These are phyloP conservation scores for Spondyliosoma cantharus DNA, from an alignment of 2,797 vertebrate genomes.

Conservation along the genomic window DNA sequence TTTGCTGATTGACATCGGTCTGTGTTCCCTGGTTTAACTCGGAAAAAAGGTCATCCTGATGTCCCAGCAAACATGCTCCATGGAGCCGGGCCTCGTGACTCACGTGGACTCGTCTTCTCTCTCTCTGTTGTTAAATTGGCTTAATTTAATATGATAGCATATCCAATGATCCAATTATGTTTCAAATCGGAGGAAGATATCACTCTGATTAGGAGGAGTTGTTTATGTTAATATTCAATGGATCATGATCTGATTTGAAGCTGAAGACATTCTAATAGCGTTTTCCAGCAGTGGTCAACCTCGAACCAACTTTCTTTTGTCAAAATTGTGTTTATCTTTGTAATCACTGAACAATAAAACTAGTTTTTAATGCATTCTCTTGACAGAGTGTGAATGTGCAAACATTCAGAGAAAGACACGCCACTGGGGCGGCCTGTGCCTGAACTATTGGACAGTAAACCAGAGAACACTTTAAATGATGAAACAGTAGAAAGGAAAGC, in stretches of 20 bases:
- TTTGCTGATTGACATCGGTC: not conserved
- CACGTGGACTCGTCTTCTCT: not conserved
- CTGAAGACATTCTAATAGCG: too few species aligned
- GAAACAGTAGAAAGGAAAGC: not conserved
- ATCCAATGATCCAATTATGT: not conserved
- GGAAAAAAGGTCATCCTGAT: not conserved
- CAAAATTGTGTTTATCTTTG: not conserved
- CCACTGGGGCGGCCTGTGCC: not conserved
- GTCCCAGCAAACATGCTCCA: not conserved
- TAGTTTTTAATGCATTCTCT: not conserved
- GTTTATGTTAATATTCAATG: not conserved
- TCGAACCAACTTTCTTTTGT: not conserved
- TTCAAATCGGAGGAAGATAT: not conserved
- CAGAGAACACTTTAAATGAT: not conserved
- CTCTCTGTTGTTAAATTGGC: not conserved
- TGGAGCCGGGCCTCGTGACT: not conserved
- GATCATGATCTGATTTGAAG: not conserved
- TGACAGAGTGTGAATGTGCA: not conserved
- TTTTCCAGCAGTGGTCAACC: not conserved
- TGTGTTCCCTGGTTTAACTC: not conserved
- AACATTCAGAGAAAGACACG: not conserved
- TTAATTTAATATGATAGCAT: not conserved
- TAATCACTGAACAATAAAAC: not conserved
- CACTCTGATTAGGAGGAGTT: not conserved
- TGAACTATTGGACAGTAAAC: not conserved